Evolutionary conservation across 2,888 invertebrate species (phyloP).

Genomic region (Bibio marci): DNA sequence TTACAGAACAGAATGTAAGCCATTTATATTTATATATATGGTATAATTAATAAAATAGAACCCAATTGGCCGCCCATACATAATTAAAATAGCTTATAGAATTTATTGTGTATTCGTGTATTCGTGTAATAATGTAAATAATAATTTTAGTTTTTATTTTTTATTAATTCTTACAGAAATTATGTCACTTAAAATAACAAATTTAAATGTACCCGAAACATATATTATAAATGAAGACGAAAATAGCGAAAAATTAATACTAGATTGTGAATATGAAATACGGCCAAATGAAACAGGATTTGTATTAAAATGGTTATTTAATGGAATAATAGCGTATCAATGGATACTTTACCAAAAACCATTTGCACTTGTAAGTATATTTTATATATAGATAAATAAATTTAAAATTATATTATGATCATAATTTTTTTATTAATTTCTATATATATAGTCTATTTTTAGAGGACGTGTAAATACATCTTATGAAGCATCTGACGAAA

Average conservation of each 20-base stretch:
- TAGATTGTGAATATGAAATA: constrained; percentile 29
- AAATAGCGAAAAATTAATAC: constrained; percentile 24
- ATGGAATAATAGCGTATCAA: constrained; percentile 28
- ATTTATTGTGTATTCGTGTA: no score
- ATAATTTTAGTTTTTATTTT: no score
- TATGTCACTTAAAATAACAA: no score
- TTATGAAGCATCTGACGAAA: constrained; percentile 14
- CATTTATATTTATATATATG: no score
- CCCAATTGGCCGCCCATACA: no score
- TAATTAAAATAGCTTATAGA: no score
- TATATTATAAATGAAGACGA: constrained; percentile 26
- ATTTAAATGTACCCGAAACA: constrained; percentile 27
- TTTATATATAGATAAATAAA: constrained; percentile 6
- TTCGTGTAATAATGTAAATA: no score
- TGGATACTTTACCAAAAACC: constrained; percentile 30
- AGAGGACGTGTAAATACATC: constrained; percentile 28
- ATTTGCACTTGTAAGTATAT: constrained; percentile 21
- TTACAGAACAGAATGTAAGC: no score
- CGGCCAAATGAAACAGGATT: constrained; percentile 25
- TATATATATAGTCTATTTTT: constrained; percentile 22
- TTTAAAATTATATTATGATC: not conserved
- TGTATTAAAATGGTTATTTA: constrained; percentile 29
- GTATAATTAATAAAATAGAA: no score
- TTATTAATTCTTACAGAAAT: no score
- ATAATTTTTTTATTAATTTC: constrained; percentile 1